A percentile compares a stretch with the other conserved stretches of the same genome.
Conservation (phyloP, 2,797 vertebrate genomes). For the Gymnoscopelus microlampas region DNA sequence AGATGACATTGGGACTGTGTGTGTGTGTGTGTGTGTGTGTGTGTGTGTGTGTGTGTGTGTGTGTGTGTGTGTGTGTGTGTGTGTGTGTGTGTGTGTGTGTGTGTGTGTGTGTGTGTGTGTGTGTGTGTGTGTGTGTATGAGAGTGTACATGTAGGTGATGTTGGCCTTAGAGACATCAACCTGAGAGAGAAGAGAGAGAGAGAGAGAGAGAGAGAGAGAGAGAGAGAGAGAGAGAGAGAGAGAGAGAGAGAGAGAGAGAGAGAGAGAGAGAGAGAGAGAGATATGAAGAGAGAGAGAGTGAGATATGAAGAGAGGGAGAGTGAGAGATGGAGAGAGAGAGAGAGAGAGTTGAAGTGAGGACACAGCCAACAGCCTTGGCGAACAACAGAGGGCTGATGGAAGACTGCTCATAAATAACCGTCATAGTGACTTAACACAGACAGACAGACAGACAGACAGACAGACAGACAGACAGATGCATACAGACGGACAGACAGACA, state of each 20-base stretch:
- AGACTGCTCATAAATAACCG: constrained; percentile 47
- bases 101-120: no score
- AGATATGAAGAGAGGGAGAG: not conserved
- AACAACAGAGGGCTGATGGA: constrained; percentile 44
- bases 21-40: constrained; percentile 6
- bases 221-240: not conserved
- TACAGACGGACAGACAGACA: constrained; percentile 13
- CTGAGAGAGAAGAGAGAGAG: no score
- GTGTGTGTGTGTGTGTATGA: constrained; percentile 15
- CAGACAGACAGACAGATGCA: not conserved
- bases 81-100: not conserved
- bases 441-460: not conserved
- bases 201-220: no score
- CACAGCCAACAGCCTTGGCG: constrained; percentile 43
- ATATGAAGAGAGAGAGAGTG: not conserved
- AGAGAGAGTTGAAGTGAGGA: constrained; percentile 52
- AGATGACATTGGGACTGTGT: constrained; percentile 1
- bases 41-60: constrained; percentile 13
- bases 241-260: no score
- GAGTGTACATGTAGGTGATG: not conserved
- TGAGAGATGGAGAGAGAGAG: not conserved
- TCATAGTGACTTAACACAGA: constrained; percentile 29
- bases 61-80: constrained; percentile 14
- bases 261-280: no score
- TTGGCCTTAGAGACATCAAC: no score